Conservation (phyloP, 2,888 invertebrate species). For the Catocala sponsa region DNA sequence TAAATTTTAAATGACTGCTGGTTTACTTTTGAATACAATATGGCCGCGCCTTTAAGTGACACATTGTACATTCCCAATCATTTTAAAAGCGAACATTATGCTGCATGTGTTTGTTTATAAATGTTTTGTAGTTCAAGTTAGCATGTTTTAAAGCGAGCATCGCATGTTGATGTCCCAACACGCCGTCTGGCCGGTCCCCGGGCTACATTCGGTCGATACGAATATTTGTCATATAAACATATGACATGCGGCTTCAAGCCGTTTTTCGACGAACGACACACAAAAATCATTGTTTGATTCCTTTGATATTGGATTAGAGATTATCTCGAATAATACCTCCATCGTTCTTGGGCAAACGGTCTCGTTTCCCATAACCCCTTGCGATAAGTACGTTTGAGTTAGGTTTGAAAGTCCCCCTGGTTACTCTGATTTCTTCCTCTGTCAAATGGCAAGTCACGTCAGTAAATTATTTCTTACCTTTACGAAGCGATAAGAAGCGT, state of each 20-base stretch:
- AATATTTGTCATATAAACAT: slow-evolving; percentile 43
- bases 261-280: slow-evolving; percentile 43
- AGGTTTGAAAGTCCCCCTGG: slow-evolving; percentile 76
- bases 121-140: slow-evolving; percentile 38
- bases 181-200: slow-evolving; percentile 45
- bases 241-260: slow-evolving; percentile 47
- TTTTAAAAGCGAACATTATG: slow-evolving; percentile 24
- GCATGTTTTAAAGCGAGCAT: slow-evolving; percentile 44
- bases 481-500: slow-evolving; percentile 43
- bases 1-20: no score
- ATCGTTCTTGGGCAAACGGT: slow-evolving; percentile 44
- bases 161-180: slow-evolving; percentile 45
- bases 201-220: slow-evolving; percentile 50
- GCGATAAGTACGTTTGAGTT: slow-evolving; percentile 79
- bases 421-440: slow-evolving; percentile 81
- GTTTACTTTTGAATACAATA: no score
- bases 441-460: slow-evolving; percentile 64
- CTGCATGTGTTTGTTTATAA: slow-evolving; percentile 26
- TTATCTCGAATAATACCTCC: slow-evolving; percentile 58
- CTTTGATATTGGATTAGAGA: slow-evolving; percentile 50
- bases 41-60: no score
- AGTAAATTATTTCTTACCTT: slow-evolving; percentile 38
- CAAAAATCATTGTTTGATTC: slow-evolving; percentile 45
- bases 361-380: slow-evolving; percentile 75
- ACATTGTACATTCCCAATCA: not conserved